Base-by-base conservation (phyloP, 2,113 vertebrate genomes). In the Noturus placidus region DNA sequence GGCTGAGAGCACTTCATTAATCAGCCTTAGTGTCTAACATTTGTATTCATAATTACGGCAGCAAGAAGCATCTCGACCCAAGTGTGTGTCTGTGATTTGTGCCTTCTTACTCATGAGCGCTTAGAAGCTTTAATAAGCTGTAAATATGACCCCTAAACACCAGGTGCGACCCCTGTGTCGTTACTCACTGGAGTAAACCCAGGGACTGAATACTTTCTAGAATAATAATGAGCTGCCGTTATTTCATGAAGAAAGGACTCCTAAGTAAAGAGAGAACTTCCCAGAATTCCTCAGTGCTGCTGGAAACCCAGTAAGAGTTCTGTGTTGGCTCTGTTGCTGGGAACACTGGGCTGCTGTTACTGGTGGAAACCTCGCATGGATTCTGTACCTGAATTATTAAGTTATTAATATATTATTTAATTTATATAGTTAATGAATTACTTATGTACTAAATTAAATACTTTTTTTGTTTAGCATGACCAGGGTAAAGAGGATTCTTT, bases 201-300 rank as follows among this genome's bases (percentile, higher is more conserved):
- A 19, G 22, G 38, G 42, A 1, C n/a, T 20, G 2, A 67, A 50
- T 38, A 50, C 42, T 20, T 11, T 78, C 0, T 2, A 52, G 76
- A 78, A 78, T 78, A n/a, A 19, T 30, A 78, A 65, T 27, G 2
- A 83, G 38, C 61, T 50, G 25, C 81, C 25, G 2, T 0, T 63
- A n/a, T 33, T 8, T 15, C 22, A 1, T 19, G 11, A 2, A 15
- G 35, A 42, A 70, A 70, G 69, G 2, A 9, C 69, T 70, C 7
- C 17, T 20, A 13, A 27, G 20, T 42, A 25, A 46, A 50, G 72
- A 14, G 19, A 50, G n/a, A 76, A 50, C 1, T 22, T 74, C 72
- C 72, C 42, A 76, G 72, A 76, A 76, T 27, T 1, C 72, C 46
- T n/a, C 59, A n/a, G 59, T 42, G 76, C 74, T 67, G 42, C 85